These are phyloP conservation scores for Venusia cambrica DNA, from an alignment of 2,888 invertebrate species.

Conservation along the genomic window DNA sequence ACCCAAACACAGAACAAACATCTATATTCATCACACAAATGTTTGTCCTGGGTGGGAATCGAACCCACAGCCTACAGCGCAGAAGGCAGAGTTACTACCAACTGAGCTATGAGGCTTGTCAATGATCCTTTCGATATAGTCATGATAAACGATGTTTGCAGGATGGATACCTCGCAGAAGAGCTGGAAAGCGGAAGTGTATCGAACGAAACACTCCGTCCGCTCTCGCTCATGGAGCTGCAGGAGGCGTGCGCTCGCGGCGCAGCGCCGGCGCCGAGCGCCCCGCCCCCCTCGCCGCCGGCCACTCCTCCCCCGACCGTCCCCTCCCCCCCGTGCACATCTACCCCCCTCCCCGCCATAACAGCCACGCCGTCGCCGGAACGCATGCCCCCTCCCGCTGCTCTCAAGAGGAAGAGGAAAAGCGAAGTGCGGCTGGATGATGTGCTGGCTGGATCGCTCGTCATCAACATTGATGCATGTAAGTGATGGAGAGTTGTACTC, in stretches of 20 bases:
- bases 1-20: too few species aligned
- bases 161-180: constrained; percentile 57
- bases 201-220: constrained; percentile 35
- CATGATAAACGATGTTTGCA: too few species aligned
- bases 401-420: constrained; percentile 42
- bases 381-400: constrained; percentile 17
- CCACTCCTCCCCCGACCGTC: constrained; percentile 24
- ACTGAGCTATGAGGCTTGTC: too few species aligned
- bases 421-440: constrained; percentile 32
- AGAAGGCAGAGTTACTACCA: too few species aligned
- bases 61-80: too few species aligned
- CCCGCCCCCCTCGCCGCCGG: constrained; percentile 13
- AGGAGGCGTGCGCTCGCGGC: constrained; percentile 52
- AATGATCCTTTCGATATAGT: too few species aligned
- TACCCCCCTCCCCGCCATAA: constrained; percentile 17
- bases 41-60: too few species aligned
- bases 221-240: constrained; percentile 56
- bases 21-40: too few species aligned
- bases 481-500: constrained; percentile 1
- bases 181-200: constrained; percentile 37
- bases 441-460: constrained; percentile 29
- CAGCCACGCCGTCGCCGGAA: constrained; percentile 19
- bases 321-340: constrained; percentile 25
- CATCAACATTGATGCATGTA: constrained; percentile 42
- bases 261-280: constrained; percentile 35